Percentiles rank a stretch among this genome's conserved stretches.
These are phyloP conservation scores for Prochilodus magdalenae DNA, from an alignment of 2,113 vertebrate genomes.

Conservation along the genomic window DNA sequence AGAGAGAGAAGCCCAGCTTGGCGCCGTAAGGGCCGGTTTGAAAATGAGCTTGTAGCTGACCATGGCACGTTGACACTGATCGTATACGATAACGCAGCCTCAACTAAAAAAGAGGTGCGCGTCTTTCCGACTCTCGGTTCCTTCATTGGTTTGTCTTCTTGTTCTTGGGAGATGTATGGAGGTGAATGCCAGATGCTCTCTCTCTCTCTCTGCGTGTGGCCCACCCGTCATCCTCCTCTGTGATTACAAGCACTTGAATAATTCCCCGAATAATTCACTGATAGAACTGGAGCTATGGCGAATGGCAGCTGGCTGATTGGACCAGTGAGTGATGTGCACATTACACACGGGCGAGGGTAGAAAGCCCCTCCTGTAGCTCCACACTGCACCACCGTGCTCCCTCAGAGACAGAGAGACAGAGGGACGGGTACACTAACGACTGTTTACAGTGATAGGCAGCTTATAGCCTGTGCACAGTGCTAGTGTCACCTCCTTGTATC, in stretches of 20 bases:
- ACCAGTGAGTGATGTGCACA: slow-evolving; percentile 47
- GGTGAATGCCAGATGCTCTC: slow-evolving; percentile 34
- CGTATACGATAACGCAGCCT: slow-evolving; percentile 10
- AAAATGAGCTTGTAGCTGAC: too few relatives aligned
- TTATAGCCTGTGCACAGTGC: too few relatives aligned
- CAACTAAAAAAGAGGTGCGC: slow-evolving; percentile 1
- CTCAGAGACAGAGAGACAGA: neutral
- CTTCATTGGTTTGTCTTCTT: neutral
- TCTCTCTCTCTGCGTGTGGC: slow-evolving; percentile 19
- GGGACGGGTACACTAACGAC: neutral
- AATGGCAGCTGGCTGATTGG: slow-evolving; percentile 68
- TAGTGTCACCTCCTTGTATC: too few relatives aligned
- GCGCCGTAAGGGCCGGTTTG: too few relatives aligned
- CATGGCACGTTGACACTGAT: neutral
- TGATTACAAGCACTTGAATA: slow-evolving; percentile 51
- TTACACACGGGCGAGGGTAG: slow-evolving; percentile 19
- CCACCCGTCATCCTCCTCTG: slow-evolving; percentile 32
- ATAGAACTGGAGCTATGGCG: slow-evolving; percentile 70
- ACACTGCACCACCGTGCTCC: neutral
- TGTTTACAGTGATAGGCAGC: neutral
- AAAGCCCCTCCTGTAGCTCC: slow-evolving; percentile 23
- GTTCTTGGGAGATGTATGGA: slow-evolving; percentile 35
- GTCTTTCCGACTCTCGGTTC: neutral
- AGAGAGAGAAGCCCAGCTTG: too few relatives aligned
- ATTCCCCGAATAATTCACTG: slow-evolving; percentile 46